Base-by-base conservation (phyloP, 1,140 invertebrate species). In the Nephila pilipes region DNA sequence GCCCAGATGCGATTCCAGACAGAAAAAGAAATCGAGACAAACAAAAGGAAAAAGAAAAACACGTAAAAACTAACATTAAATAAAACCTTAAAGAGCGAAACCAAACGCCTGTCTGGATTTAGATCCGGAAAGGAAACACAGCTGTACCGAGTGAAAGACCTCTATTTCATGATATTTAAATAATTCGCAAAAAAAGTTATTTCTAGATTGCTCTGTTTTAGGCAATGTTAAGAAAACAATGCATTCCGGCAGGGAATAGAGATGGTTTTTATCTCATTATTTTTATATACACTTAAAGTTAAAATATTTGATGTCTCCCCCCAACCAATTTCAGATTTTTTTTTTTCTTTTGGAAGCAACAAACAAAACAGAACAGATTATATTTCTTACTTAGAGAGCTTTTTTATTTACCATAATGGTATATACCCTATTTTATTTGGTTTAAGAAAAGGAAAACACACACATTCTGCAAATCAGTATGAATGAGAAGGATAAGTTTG, bases 101-200 rank as follows among this genome's bases (percentile, higher is more conserved):
- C 80, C 89, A 29, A 91, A 79, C 60, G 69, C 79, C 55, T 91
- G 89, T 91, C 89, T 83, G 89, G 57, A 29, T 91, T 22, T 65
- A 20, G 38, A 65, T 25, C 10, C 1, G 55, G 29, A 85, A 36
- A 75, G 29, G 69, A 55, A 90, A 36, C 88, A 38, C 88, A 90
- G 88, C 46, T 90, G 88, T 80, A 90, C 46, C 22, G 63, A 58
- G 63, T 90, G 46, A 46, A 46, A 46, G 46, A 10, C 46, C 46
- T 46, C 80, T 36, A 83, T 57, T 91, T 79, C 29, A 54, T 58
- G 89, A 20, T 12, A 25, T 46, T 91, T 91, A 36, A 58, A 91
- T 32, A 46, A 25, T 46, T 54, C 32, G 58, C 80, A 63, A 81
- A 46, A 55, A 83, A 83, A 83, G 46, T 46, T 46, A 46, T 91